A percentile compares a stretch with the other conserved stretches of the same genome.
Evolutionary conservation across 2,797 vertebrate genomes (phyloP).

Genomic region (Borostomias antarcticus): DNA sequence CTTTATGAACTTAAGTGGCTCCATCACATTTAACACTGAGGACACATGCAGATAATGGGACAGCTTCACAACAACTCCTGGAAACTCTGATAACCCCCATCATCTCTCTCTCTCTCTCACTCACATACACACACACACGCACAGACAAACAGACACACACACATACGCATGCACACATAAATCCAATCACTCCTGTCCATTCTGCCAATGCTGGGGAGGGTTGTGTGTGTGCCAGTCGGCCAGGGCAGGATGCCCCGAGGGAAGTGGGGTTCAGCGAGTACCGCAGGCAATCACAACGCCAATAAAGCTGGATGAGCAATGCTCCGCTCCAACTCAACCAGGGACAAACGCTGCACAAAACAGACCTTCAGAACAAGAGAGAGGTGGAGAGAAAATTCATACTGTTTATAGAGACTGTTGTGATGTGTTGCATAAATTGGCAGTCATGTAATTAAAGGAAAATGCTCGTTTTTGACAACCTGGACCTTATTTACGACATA

Average conservation of each 20-base stretch:
- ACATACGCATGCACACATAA: background rate
- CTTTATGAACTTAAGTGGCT: background rate
- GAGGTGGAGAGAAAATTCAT: background rate
- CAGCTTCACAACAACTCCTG: too few relatives aligned
- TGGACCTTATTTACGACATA: too few relatives aligned
- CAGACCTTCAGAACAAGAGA: background rate
- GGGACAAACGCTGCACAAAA: too few relatives aligned
- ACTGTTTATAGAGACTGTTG: too few relatives aligned
- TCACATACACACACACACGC: too few relatives aligned
- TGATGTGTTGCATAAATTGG: too few relatives aligned
- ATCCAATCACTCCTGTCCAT: background rate
- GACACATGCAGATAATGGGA: too few relatives aligned
- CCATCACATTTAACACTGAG: too few relatives aligned
- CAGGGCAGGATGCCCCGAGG: background rate
- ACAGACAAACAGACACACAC: too few relatives aligned
- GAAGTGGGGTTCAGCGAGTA: slow-evolving; percentile 22
- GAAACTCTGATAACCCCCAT: too few relatives aligned
- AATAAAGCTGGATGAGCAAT: slow-evolving; percentile 54
- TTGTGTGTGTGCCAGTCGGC: background rate
- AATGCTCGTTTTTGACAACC: too few relatives aligned
- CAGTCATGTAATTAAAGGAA: too few relatives aligned
- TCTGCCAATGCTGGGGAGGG: background rate
- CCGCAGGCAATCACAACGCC: slow-evolving; percentile 41
- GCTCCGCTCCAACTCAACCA: slow-evolving; percentile 36
- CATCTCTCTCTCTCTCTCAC: background rate